Percentiles rank a stretch among this genome's conserved stretches.
Conservation (phyloP, 2,888 invertebrate genomes). For the Callimorpha dominula region DNA sequence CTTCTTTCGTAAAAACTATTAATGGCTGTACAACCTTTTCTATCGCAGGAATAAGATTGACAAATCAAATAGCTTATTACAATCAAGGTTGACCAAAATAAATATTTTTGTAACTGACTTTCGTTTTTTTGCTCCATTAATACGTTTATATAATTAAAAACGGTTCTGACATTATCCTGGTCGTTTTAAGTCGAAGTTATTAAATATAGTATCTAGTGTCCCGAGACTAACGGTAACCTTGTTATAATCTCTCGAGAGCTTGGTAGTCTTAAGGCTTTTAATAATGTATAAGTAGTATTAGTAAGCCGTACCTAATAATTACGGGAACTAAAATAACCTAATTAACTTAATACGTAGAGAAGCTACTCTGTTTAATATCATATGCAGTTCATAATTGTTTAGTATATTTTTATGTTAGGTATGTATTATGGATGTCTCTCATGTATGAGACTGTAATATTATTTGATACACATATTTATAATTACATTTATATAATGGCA, state of each 20-base stretch:
- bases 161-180: background rate
- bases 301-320: conserved; percentile 9
- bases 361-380: background rate
- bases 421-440: too few species aligned
- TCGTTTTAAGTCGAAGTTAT: background rate
- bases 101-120: background rate
- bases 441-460: too few species aligned
- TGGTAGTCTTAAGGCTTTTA: conserved; percentile 13
- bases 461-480: too few species aligned
- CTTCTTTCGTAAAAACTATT: too few species aligned
- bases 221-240: conserved; percentile 3
- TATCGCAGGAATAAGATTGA: too few species aligned
- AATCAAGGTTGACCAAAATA: too few species aligned
- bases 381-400: background rate
- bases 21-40: too few species aligned
- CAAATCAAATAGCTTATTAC: too few species aligned
- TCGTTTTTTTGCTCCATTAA: background rate
- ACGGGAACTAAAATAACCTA: background rate
- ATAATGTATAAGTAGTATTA: conserved; percentile 12
- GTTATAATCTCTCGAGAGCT: conserved; percentile 9
- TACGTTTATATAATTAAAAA: background rate
- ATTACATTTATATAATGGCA: too few species aligned
- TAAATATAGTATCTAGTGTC: background rate
- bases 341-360: conserved; percentile 2
- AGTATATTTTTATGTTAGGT: too few species aligned